A percentile compares a stretch with the other conserved stretches of the same genome.
Conservation (phyloP, 23 tunicate species). For the Oikopleura albicans region DNA sequence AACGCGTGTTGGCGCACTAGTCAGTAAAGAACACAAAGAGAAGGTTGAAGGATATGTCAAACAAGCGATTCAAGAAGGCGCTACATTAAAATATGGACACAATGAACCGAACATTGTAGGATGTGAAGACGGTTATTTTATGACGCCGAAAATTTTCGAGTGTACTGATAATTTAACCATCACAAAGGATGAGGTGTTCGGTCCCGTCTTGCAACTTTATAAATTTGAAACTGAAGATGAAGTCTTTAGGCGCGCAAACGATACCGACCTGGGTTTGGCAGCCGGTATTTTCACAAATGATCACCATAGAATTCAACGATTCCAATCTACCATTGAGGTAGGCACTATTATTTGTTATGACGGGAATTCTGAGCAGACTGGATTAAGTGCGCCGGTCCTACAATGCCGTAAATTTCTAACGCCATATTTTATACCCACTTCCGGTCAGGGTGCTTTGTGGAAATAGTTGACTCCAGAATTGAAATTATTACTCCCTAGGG, state of each 20-base stretch:
- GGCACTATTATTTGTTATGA: too few species aligned
- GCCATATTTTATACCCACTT: too few species aligned
- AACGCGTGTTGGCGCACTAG: conserved; percentile 60
- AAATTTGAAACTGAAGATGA: conserved; percentile 61
- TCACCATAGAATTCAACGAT: not conserved
- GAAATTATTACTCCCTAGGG: too few species aligned
- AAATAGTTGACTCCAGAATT: too few species aligned
- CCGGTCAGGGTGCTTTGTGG: too few species aligned
- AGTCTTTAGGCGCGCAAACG: conserved; percentile 48
- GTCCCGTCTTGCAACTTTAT: conserved; percentile 81
- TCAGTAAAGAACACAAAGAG: conserved; percentile 39
- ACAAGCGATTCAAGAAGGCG: conserved; percentile 22
- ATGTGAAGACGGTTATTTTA: not conserved
- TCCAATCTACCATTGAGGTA: not conserved
- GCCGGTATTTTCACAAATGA: conserved; percentile 69
- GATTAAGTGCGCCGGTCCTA: too few species aligned
- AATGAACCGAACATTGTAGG: not conserved
- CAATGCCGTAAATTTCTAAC: too few species aligned
- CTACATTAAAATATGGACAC: not conserved
- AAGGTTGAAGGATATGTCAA: conserved; percentile 46
- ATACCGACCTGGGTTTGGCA: conserved; percentile 55
- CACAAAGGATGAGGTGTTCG: conserved; percentile 65
- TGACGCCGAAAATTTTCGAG: not conserved
- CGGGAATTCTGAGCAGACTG: too few species aligned
- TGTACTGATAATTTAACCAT: conserved; percentile 36